Percentiles rank a stretch among this genome's conserved stretches.
phyloP scores from a whole-genome alignment of 2,888 invertebrate species.

The Drosophila incognita region DNA sequence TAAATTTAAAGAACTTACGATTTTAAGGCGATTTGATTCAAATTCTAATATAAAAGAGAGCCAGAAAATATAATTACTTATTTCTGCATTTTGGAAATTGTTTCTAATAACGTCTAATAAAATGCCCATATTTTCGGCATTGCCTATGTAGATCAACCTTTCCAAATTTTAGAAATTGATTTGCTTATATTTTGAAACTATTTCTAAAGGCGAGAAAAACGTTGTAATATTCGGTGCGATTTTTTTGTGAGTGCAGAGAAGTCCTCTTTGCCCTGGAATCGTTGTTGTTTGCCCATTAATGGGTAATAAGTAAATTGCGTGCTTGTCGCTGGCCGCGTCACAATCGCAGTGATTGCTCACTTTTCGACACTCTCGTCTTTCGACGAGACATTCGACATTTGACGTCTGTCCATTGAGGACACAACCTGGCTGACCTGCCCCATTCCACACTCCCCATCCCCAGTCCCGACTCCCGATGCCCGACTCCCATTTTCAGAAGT shows the following conservation, averaged over 20 bases:
- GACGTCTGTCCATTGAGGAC: slow-evolving; percentile 37
- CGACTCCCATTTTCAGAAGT: slow-evolving; percentile 25
- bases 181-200: neutral
- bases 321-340: slow-evolving; percentile 62
- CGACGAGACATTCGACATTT: slow-evolving; percentile 43
- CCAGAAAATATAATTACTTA: neutral
- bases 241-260: neutral
- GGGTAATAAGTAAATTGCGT: slow-evolving; percentile 83
- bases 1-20: neutral
- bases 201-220: neutral
- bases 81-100: neutral
- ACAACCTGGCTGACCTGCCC: slow-evolving; percentile 38
- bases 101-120: neutral
- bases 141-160: too few species aligned
- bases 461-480: slow-evolving; percentile 9
- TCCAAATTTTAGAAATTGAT: neutral
- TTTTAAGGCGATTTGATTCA: neutral
- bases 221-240: neutral
- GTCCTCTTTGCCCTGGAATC: slow-evolving; percentile 22
- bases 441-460: neutral
- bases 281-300: slow-evolving; percentile 70
- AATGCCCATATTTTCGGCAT: too few species aligned
- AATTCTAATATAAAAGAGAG: neutral
- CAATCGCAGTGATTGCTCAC: slow-evolving; percentile 80
- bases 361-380: slow-evolving; percentile 69